phyloP scores from a whole-genome alignment of 2,888 invertebrate genomes.

The Ormyrus pomaceus region DNA sequence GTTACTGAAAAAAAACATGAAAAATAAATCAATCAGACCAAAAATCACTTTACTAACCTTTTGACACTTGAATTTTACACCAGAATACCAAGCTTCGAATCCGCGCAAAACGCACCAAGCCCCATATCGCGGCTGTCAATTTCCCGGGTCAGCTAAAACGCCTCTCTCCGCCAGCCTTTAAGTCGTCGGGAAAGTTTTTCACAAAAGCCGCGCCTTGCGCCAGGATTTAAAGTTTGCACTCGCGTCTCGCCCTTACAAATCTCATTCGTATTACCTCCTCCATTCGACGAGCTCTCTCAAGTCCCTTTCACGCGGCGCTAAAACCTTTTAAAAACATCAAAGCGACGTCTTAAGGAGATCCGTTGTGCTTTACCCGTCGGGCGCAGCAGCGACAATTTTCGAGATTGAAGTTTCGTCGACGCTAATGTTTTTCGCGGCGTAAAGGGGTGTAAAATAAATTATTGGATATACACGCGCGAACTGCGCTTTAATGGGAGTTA shows the following conservation, averaged over 20 bases:
- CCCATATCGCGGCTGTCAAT: no score
- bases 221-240: no score
- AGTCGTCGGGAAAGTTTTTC: no score
- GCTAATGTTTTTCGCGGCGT: background rate
- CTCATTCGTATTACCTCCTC: slow-evolving; percentile 22
- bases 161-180: no score
- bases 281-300: background rate
- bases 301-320: slow-evolving; percentile 15
- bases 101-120: no score
- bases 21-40: no score
- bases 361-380: background rate
- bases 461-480: background rate
- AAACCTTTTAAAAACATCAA: slow-evolving; percentile 40
- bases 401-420: slow-evolving; percentile 9
- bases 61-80: no score
- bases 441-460: slow-evolving; percentile 20
- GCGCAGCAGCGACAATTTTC: background rate
- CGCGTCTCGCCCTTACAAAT: slow-evolving; percentile 10
- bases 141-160: no score
- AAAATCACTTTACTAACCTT: no score
- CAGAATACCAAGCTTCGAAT: no score
- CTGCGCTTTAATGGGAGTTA: background rate
- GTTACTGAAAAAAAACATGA: no score
- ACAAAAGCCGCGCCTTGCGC: no score
- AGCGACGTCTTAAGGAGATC: slow-evolving; percentile 16